Percentiles rank a stretch among this genome's conserved stretches.
phyloP scores from a whole-genome alignment of 1,140 invertebrate genomes.

The Yoshiicerus persimilis region DNA sequence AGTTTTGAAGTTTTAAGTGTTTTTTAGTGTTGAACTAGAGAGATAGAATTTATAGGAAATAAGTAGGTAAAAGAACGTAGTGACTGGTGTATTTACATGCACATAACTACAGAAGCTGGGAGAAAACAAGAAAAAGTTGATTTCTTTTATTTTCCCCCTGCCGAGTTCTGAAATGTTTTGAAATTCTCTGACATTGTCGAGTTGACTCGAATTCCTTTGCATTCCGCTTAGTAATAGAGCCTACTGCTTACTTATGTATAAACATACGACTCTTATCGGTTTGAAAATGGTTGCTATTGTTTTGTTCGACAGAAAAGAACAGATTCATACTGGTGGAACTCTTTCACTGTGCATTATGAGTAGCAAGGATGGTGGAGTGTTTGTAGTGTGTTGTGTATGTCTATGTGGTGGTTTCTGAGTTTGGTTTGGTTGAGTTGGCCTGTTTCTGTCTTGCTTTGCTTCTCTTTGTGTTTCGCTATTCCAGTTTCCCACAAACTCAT shows the following conservation, averaged over 20 bases:
- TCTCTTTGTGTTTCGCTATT: background rate
- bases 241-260: background rate
- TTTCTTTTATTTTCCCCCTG: background rate
- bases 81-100: too few species aligned
- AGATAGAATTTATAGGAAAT: too few species aligned
- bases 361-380: background rate
- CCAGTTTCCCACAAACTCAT: constrained; percentile 38
- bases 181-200: background rate
- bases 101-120: background rate
- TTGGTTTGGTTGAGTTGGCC: background rate
- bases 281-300: background rate
- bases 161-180: background rate
- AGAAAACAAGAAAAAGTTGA: background rate
- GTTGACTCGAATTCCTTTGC: background rate
- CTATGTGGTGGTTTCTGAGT: background rate
- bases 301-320: background rate
- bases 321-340: background rate
- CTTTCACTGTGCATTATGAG: background rate
- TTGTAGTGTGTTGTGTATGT: background rate
- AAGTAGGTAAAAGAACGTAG: too few species aligned
- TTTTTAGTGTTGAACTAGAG: too few species aligned
- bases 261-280: background rate
- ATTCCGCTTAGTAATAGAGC: background rate
- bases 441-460: background rate
- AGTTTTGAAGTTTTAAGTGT: too few species aligned